These are phyloP conservation scores for Trigoniulus corallinus DNA, from an alignment of 1,140 invertebrate species.

Conservation along the genomic window DNA sequence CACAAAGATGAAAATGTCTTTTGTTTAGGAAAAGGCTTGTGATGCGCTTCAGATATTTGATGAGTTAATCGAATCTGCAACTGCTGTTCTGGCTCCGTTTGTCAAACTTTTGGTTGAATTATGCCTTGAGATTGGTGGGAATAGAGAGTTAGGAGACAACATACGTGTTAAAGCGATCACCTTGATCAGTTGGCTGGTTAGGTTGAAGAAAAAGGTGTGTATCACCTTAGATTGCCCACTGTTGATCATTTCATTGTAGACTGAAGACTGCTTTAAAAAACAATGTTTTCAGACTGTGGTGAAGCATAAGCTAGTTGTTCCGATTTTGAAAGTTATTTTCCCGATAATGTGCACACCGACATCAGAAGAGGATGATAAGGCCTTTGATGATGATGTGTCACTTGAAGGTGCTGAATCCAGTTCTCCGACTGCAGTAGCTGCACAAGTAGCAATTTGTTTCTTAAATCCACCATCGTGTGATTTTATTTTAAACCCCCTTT, in stretches of 20 bases:
- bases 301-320: constrained; percentile 52
- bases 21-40: constrained; percentile 32
- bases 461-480: not conserved
- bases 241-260: not conserved
- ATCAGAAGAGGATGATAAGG: constrained; percentile 36
- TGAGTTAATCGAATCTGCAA: constrained; percentile 46
- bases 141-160: constrained; percentile 34
- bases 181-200: constrained; percentile 43
- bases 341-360: constrained; percentile 41
- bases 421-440: constrained; percentile 43
- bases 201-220: constrained; percentile 46
- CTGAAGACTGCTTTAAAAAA: too few relatives aligned
- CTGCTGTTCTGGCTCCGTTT: constrained; percentile 42
- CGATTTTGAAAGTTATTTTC: constrained; percentile 50
- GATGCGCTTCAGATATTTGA: constrained; percentile 53
- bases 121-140: constrained; percentile 41
- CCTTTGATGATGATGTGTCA: constrained; percentile 32
- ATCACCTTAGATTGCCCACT: not conserved
- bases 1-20: too few relatives aligned
- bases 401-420: constrained; percentile 29
- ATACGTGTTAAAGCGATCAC: constrained; percentile 47
- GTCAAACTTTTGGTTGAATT: constrained; percentile 44
- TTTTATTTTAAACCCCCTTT: not conserved
- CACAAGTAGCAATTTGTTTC: constrained; percentile 29
- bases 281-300: constrained; percentile 38